These are phyloP conservation scores for Platichthys stellatus DNA, from an alignment of 2,113 vertebrate genomes.

Conservation along the genomic window DNA sequence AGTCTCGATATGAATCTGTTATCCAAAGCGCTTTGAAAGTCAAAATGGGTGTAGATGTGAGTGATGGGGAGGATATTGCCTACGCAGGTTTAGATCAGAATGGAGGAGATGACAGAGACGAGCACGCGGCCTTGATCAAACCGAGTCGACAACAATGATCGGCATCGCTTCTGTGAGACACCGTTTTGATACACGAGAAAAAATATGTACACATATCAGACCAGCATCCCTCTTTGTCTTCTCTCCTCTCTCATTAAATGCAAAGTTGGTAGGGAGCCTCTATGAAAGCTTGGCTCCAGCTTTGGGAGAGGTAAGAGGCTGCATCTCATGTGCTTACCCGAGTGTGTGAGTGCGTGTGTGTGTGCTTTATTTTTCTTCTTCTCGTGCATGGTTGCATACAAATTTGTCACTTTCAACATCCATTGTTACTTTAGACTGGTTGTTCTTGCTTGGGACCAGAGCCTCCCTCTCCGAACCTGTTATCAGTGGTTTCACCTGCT, in stretches of 20 bases:
- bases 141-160: constrained; percentile 36
- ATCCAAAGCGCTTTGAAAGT: constrained; percentile 56
- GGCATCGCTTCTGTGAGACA: constrained; percentile 38
- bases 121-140: constrained; percentile 48
- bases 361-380: constrained; percentile 29
- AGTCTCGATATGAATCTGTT: constrained; percentile 30
- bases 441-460: constrained; percentile 46
- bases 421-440: constrained; percentile 22
- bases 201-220: constrained; percentile 56
- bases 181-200: constrained; percentile 44
- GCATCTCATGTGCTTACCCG: constrained; percentile 59
- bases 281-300: constrained; percentile 77
- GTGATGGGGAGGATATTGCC: constrained; percentile 39
- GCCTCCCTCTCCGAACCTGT: constrained; percentile 24
- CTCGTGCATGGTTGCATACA: constrained; percentile 57
- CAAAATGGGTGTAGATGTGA: constrained; percentile 28
- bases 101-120: constrained; percentile 57
- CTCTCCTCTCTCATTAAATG: constrained; percentile 78
- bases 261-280: constrained; percentile 82
- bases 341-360: constrained; percentile 13
- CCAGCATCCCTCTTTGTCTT: constrained; percentile 73
- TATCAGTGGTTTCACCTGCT: constrained; percentile 51
- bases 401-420: constrained; percentile 33
- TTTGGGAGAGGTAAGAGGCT: constrained; percentile 82
- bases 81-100: constrained; percentile 45